Evolutionary conservation across 2,113 vertebrate species (phyloP).

Genomic region (Macquaria australasica): DNA sequence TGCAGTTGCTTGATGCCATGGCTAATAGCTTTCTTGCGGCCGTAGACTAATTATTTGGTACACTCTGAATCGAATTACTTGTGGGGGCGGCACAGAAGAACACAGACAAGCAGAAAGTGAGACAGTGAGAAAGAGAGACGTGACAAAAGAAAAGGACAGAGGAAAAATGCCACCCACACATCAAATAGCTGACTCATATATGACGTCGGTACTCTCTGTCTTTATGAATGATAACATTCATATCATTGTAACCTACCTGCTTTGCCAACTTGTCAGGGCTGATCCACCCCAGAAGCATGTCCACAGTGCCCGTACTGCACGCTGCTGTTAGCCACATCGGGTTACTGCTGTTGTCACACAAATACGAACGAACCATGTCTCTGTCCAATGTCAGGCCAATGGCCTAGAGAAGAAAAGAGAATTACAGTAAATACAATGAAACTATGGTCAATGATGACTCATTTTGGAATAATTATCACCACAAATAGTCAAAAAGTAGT

Average conservation of each 20-base stretch:
- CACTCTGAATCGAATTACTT: constrained; percentile 24
- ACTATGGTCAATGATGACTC: not conserved
- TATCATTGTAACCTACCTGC: constrained; percentile 70
- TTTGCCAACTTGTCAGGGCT: constrained; percentile 67
- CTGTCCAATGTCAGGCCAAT: constrained; percentile 64
- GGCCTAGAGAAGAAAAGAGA: constrained; percentile 61
- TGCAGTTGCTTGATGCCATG: constrained; percentile 51
- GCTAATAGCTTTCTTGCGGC: not conserved
- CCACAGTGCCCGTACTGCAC: constrained; percentile 56
- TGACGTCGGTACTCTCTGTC: not conserved
- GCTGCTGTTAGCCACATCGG: constrained; percentile 36
- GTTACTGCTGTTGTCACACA: constrained; percentile 69
- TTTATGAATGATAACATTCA: not conserved
- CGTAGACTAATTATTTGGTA: constrained; percentile 27
- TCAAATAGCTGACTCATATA: not conserved
- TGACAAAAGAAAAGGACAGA: not conserved
- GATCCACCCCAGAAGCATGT: constrained; percentile 71
- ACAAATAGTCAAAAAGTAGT: not conserved
- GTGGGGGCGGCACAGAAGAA: constrained; percentile 21
- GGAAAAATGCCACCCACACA: not conserved
- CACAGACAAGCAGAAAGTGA: not conserved
- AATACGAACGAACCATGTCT: constrained; percentile 25
- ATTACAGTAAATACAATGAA: not conserved
- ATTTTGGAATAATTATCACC: not conserved
- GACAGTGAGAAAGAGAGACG: not conserved